These are phyloP conservation scores for Geopemphigus sp. DNA, from an alignment of 1,140 invertebrate genomes.

Conservation along the genomic window DNA sequence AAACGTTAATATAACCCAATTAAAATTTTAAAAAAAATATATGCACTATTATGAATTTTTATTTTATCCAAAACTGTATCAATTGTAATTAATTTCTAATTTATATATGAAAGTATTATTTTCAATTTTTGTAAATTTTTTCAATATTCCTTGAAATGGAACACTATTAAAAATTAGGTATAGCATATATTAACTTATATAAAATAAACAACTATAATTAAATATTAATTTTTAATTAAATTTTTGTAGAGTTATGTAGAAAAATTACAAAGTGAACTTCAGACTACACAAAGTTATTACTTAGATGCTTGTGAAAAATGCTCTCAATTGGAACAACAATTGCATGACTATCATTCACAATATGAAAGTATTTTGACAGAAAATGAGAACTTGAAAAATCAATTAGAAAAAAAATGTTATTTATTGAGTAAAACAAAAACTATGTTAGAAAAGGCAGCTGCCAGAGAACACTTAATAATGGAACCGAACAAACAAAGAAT, in stretches of 20 bases:
- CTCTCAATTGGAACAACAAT: constrained; percentile 57
- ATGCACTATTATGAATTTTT: too few relatives aligned
- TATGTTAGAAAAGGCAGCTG: constrained; percentile 59
- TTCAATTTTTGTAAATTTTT: too few relatives aligned
- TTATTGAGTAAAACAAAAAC: constrained; percentile 61
- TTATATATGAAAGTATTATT: too few relatives aligned
- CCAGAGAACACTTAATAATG: constrained; percentile 60
- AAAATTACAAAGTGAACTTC: constrained; percentile 54
- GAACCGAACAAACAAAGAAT: constrained; percentile 56
- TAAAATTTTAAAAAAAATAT: too few relatives aligned
- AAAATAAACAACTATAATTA: too few relatives aligned
- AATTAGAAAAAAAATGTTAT: constrained; percentile 60
- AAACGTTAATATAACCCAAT: too few relatives aligned
- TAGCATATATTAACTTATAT: too few relatives aligned
- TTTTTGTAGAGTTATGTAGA: constrained; percentile 52
- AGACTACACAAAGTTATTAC: constrained; percentile 57
- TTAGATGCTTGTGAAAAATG: constrained; percentile 57
- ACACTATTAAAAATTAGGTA: too few relatives aligned
- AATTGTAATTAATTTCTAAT: too few relatives aligned
- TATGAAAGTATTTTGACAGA: constrained; percentile 50
- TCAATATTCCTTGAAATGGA: too few relatives aligned
- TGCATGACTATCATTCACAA: constrained; percentile 54
- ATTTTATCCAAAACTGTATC: too few relatives aligned
- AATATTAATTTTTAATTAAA: too few relatives aligned
- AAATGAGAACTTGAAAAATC: constrained; percentile 55